Evolutionary conservation across 2,888 invertebrate genomes (phyloP), one percentile per base, ranked within the genome.

Genomic region (Caenorhabditis zanzibari): DNA sequence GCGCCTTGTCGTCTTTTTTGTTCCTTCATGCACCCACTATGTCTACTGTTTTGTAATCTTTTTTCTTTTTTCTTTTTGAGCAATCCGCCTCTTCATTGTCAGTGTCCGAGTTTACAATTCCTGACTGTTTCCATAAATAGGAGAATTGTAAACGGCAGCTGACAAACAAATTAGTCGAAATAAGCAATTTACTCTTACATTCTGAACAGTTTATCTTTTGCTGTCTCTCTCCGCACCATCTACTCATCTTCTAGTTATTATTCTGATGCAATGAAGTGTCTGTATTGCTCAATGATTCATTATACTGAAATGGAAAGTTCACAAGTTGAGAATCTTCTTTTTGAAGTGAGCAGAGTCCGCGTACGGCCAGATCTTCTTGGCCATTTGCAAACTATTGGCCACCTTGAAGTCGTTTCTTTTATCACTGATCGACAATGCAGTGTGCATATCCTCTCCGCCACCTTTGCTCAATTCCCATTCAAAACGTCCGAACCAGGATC

Each of bases 361-460:
- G 47, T 86, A 85, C 10, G 89, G 89, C 80, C 85, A 89, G 28
- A 87, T 75, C 82, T 87, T 88, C 73, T 86, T 84, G n/a, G 86
- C 89, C 74, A 86, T 82, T 47, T 72, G 64, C 19, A 66, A 19
- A 24, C 49, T 64, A 7, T 49, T 72, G 2, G 79, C 44, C 19
- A 81, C 38, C 52, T 85, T 86, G 73, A 71, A 86, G 19, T 84
- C 68, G 24, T 56, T 76, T 28, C 82, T 26, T 16, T 79, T 82
- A 28, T 82, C 85, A 44, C 82, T 82, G 24, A 88, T 80, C n/a
- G 82, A 80, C 14, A 89, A 58, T 12, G 87, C 87, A 32, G 88
- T 85, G 22, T 71, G 32, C 56, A 86, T 59, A 5, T 88, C 86
- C 6, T 69, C 68, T 3, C 64, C 49, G 12, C 69, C 71, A 7